Evolutionary conservation across 2,888 invertebrate species (phyloP).

Genomic region (Mongoloraphidia duomilia): DNA sequence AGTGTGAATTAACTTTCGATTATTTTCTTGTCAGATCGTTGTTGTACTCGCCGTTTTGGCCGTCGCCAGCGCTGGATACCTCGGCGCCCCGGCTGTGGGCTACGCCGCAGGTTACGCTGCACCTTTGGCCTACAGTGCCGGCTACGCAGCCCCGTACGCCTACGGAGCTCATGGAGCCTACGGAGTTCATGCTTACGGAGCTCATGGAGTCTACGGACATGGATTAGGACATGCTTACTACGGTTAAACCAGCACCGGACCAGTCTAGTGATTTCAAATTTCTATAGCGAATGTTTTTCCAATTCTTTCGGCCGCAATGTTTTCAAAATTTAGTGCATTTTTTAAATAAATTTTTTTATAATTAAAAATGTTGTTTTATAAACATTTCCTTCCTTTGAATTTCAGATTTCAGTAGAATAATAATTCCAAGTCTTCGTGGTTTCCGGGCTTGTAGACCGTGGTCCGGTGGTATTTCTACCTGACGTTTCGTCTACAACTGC

Average conservation of each 20-base stretch:
- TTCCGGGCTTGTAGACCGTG: too few relatives aligned
- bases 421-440: too few relatives aligned
- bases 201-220: too few relatives aligned
- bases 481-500: too few relatives aligned
- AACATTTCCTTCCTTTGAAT: too few relatives aligned
- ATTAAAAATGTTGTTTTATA: neutral
- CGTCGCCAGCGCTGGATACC: conserved; percentile 9
- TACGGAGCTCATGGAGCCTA: conserved; percentile 7
- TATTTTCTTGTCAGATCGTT: neutral
- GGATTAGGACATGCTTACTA: neutral
- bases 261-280: neutral
- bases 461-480: too few relatives aligned
- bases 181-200: conserved; percentile 11
- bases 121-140: conserved; percentile 18
- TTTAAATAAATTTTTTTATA: neutral
- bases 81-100: conserved; percentile 15
- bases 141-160: conserved; percentile 16
- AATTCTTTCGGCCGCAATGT: neutral
- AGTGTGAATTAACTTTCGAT: too few relatives aligned
- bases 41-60: neutral
- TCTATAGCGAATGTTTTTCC: neutral
- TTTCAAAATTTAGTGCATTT: neutral
- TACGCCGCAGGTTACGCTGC: conserved; percentile 12
- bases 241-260: neutral
- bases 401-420: too few relatives aligned